Conservation (phyloP, 2,113 vertebrate species). For the Colaptes auratus region DNA sequence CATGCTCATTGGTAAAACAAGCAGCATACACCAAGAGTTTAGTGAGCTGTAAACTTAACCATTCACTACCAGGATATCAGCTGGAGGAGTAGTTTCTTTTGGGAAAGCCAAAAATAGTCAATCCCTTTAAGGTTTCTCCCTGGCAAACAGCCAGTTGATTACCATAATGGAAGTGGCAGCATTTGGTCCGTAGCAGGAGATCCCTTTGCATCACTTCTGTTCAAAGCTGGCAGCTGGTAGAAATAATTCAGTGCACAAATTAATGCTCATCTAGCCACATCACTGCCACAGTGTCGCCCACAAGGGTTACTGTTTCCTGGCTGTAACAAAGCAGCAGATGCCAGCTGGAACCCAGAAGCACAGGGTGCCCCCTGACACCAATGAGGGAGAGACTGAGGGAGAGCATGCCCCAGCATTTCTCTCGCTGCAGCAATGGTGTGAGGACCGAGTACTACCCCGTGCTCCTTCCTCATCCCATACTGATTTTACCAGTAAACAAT, state of each 20-base stretch:
- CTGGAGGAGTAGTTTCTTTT: conserved; percentile 43
- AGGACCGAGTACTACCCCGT: not conserved
- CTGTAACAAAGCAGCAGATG: not conserved
- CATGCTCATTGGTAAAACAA: conserved; percentile 55
- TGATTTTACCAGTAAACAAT: not conserved
- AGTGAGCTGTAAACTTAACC: conserved; percentile 59
- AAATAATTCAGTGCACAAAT: not conserved
- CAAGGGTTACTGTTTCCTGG: not conserved
- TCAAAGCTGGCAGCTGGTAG: not conserved
- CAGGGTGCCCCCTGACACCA: not conserved
- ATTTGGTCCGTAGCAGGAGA: conserved; percentile 36
- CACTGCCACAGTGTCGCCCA: not conserved
- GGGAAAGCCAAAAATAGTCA: conserved; percentile 39
- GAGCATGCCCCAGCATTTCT: not conserved
- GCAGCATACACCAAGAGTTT: conserved; percentile 53
- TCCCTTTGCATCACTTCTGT: conserved; percentile 29
- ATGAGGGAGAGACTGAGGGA: not conserved
- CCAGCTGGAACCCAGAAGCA: not conserved
- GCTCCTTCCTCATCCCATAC: not conserved
- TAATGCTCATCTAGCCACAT: accelerated
- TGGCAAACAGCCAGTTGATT: conserved; percentile 14
- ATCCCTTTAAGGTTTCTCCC: conserved; percentile 33
- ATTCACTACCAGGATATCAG: conserved; percentile 39
- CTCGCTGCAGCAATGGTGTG: not conserved
- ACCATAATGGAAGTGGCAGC: conserved; percentile 56